Conservation (phyloP, 2,888 invertebrate species). For the Eupithecia inturbata region DNA sequence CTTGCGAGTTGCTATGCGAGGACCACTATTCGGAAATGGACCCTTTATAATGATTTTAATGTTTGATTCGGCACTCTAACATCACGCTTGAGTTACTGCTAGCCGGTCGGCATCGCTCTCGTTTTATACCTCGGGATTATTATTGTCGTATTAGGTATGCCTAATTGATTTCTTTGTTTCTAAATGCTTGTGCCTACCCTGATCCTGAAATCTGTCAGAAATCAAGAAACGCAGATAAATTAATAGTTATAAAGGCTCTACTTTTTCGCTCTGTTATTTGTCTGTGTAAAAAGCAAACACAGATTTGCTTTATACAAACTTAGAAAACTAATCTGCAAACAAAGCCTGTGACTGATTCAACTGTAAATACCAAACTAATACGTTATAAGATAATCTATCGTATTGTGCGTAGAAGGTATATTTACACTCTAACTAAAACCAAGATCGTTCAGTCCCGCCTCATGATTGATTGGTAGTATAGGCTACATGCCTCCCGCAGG, state of each 20-base stretch:
- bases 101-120: background rate
- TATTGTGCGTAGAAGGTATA: constrained; percentile 1
- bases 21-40: constrained; percentile 18
- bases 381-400: background rate
- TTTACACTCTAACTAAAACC: constrained; percentile 1
- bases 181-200: background rate
- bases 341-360: background rate
- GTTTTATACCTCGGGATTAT: background rate
- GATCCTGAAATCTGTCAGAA: background rate
- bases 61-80: background rate
- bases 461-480: constrained; percentile 67
- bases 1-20: constrained; percentile 17
- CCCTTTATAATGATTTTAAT: constrained; percentile 14
- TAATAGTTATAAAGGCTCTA: background rate
- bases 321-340: background rate
- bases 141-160: background rate
- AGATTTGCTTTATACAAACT: background rate
- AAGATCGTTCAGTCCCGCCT: constrained; percentile 34
- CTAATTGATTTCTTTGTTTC: background rate
- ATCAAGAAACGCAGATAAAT: background rate
- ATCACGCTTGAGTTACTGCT: background rate
- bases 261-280: background rate
- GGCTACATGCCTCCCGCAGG: constrained; percentile 45
- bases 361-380: background rate
- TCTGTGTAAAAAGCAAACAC: background rate